Evolutionary conservation across 2,113 vertebrate species (phyloP).

Genomic region (Nycticebus coucang): DNA sequence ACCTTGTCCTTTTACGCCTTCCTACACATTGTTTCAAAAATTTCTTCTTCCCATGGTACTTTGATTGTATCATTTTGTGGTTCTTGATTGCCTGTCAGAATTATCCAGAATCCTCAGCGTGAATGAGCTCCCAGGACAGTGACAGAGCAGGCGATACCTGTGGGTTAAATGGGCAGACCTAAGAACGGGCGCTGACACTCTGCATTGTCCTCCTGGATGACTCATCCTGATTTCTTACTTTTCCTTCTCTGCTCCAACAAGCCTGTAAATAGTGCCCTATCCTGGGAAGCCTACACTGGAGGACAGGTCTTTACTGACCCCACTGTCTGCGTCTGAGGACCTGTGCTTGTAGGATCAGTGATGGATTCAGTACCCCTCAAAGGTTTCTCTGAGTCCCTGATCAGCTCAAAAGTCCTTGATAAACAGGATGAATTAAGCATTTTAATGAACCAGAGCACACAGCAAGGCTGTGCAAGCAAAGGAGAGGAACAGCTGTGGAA

Average conservation of each 20-base stretch:
- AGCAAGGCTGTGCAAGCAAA: neutral
- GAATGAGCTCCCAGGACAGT: neutral
- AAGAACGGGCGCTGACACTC: rapidly evolving
- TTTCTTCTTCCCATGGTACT: neutral
- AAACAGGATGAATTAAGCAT: neutral
- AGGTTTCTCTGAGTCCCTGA: neutral
- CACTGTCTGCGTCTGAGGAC: neutral
- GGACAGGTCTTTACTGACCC: neutral
- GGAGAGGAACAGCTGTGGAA: neutral
- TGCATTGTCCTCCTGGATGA: rapidly evolving
- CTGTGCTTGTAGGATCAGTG: neutral
- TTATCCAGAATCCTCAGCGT: neutral
- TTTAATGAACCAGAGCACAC: neutral
- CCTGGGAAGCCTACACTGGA: neutral
- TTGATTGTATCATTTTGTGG: rapidly evolving
- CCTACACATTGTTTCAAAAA: neutral
- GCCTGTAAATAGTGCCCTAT: neutral
- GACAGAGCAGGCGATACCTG: neutral
- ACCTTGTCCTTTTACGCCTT: neutral
- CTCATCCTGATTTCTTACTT: neutral
- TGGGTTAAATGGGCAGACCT: neutral
- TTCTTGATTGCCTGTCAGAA: neutral
- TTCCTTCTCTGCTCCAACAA: neutral
- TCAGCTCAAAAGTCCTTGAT: neutral
- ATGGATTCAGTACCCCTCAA: neutral